Evolutionary conservation across 2,888 invertebrate species (phyloP).

Genomic region (Drosophila rellima): DNA sequence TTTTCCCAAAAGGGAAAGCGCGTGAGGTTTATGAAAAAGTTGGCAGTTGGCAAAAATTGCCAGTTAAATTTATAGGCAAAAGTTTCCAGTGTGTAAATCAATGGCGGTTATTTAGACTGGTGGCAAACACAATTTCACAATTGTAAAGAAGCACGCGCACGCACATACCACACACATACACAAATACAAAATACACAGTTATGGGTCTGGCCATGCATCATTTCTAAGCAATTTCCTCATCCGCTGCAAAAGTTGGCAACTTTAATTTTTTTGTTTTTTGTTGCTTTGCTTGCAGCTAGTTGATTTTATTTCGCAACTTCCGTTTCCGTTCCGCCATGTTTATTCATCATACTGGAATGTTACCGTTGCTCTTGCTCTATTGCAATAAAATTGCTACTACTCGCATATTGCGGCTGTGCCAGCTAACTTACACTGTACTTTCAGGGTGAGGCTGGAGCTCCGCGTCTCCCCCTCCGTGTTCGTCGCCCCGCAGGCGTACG

Average conservation of each 20-base stretch:
- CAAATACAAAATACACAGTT: constrained; percentile 26
- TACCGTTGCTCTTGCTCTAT: constrained; percentile 1
- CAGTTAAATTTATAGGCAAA: constrained; percentile 72
- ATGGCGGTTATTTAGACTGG: constrained; percentile 73
- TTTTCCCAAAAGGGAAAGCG: constrained; percentile 25
- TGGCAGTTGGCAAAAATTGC: constrained; percentile 50
- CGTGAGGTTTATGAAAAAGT: constrained; percentile 73
- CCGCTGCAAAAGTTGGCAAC: constrained; percentile 61
- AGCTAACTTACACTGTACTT: constrained; percentile 91
- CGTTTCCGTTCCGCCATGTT: constrained; percentile 66
- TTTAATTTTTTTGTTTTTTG: constrained; percentile 36
- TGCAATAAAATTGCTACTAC: constrained; percentile 15
- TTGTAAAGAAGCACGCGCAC: constrained; percentile 63
- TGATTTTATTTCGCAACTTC: constrained; percentile 72
- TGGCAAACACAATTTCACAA: constrained; percentile 59
- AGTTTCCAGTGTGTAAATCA: constrained; percentile 73
- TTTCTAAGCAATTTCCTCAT: constrained; percentile 78
- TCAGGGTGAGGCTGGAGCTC: constrained; percentile 90
- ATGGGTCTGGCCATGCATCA: constrained; percentile 61
- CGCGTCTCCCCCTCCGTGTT: constrained; percentile 93
- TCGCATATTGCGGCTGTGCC: constrained; percentile 29
- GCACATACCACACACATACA: constrained; percentile 8
- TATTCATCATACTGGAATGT: constrained; percentile 45
- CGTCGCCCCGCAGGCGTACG: constrained; percentile 92
- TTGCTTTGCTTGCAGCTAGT: constrained; percentile 25